Base-by-base conservation (phyloP, 2,888 invertebrate species). In the Griposia aprilina region DNA sequence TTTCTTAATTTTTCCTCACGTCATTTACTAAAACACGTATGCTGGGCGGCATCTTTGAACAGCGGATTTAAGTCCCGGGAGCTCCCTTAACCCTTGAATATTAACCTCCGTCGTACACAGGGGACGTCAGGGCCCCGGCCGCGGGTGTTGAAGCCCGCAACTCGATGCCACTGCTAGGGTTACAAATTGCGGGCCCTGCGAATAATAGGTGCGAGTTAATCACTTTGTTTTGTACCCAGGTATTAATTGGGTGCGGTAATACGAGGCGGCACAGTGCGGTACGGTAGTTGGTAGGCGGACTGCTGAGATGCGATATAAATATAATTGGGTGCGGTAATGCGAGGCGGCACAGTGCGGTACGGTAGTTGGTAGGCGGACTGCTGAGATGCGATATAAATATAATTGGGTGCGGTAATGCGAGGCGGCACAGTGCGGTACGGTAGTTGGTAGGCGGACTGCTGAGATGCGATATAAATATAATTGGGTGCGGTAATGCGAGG, bases 161-260 rank as follows among this genome's bases (percentile, higher is more conserved):
- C 73, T 45, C 73, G 76, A 79, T 52, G 76, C 84, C 23, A 52
- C 59, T 52, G 76, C 82, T 84, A 68, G 60, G 55, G 71, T 84
- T 84, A 84, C 84, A 84, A 84, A 84, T 84, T 68, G 84, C 74
- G 79, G 62, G 74, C 71, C 74, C 63, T 79, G 15, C 63, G 63
- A 66, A 84, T 84, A 84, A 84, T 79, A 74, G 84, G 76, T 63
- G 76, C 78, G 30, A 82, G 76, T 76, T 84, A 84, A 84, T 82
- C 79, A 79, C 76, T 84, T 83, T 74, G 82, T 76, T 84, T 82
- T 84, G 79, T 79, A 72, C 41, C 71, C 50, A 41, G 70, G 71
- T 74, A 80, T 77, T 85, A 85, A 76, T 76, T 71, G 73, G 48
- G 55, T 30, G 36, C 62, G 72, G 78, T 52, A 59, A 70, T 57